Percentiles rank a stretch among this genome's conserved stretches.
Conservation (phyloP, 1,140 invertebrate species). For the Hirudo medicinalis region DNA sequence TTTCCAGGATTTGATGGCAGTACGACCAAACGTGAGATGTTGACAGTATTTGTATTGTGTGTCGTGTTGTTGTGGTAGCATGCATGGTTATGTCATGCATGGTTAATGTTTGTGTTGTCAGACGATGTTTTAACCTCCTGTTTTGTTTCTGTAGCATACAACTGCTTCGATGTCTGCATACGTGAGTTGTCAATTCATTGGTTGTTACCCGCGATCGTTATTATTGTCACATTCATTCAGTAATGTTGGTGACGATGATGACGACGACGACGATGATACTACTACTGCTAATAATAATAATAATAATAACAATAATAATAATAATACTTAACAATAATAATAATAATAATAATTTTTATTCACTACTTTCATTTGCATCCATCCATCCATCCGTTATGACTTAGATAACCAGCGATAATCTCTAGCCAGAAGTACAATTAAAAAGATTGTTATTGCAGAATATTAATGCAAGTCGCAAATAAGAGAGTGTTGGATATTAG, state of each 20-base stretch:
- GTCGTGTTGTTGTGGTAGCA: background rate
- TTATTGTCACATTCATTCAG: no score
- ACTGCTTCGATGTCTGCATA: constrained; percentile 18
- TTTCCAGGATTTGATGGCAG: constrained; percentile 1
- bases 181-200: constrained; percentile 14
- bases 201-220: no score
- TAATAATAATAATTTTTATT: background rate
- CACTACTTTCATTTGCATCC: background rate
- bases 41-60: background rate
- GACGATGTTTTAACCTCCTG: background rate
- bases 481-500: no score
- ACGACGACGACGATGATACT: no score
- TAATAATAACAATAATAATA: no score
- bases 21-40: background rate
- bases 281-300: constrained; percentile 1
- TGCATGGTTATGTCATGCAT: background rate
- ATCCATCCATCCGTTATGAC: no score
- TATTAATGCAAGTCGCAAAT: background rate
- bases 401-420: no score
- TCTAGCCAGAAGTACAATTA: background rate
- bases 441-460: background rate
- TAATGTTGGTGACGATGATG: no score
- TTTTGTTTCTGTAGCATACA: constrained; percentile 17
- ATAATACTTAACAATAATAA: background rate
- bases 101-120: background rate